Evolutionary conservation across 2,113 vertebrate species (phyloP), one percentile per base, ranked within the genome.

Genomic region (Ifrita kowaldi): DNA sequence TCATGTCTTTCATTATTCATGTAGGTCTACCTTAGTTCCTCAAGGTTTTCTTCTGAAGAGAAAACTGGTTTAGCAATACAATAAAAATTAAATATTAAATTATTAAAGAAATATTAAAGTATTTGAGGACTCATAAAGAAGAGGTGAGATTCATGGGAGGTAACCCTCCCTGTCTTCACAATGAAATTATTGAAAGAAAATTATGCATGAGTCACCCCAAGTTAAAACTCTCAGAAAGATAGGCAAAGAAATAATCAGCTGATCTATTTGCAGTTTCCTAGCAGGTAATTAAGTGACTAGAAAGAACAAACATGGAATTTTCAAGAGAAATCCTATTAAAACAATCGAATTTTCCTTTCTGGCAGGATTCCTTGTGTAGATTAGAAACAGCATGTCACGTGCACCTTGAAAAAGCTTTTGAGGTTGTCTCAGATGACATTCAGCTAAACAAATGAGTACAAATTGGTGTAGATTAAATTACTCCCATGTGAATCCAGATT

Each of bases 161-260:
- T 28, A 87, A 71, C 32, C 3, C 7, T 39, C 26, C 22, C 27
- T 63, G 26, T 63, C 42, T 91, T 84, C 44, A 27, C 33, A 74
- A 35, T 64, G 21, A 71, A 74, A 57, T 74, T 86, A 62, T 53
- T 57, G 35, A 65, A 59, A 80, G 9, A 60, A 64, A 57, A 60
- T 39, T n/a, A 37, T 32, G 49, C 6, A n/a, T 0, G 0, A 76
- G 27, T 41, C 27, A 56, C 42, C 16, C 14, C 17, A 41, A 53
- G 6, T 63, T 93, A 87, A 84, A 92, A 47, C 15, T 42, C 4
- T 30, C 33, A 47, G 60, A 75, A 95, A 93, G 81, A 65, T 10
- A 70, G 22, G 50, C 59, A 33, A 56, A 56, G 14, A 84, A 78
- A 75, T 33, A 82, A 74, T 77, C 27, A 74, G 33, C 21, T 59